Evolutionary conservation across 2,113 vertebrate species (phyloP).

Genomic region (Anguilla japonica): DNA sequence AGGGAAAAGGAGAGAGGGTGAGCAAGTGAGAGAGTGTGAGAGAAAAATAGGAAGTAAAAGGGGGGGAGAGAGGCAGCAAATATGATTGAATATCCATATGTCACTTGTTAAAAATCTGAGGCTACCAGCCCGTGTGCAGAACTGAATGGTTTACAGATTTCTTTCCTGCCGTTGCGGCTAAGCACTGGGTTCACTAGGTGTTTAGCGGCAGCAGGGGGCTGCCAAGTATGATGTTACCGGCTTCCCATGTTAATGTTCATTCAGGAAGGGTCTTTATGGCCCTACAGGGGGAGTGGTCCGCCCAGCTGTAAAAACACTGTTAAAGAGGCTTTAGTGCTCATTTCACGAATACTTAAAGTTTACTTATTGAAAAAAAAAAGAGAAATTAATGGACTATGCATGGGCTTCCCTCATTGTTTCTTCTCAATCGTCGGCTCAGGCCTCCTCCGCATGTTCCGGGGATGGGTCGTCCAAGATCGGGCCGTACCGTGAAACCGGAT

Average conservation of each 20-base stretch:
- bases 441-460: conserved; percentile 53
- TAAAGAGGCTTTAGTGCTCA: conserved; percentile 69
- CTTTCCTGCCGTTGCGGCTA: conserved; percentile 50
- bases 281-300: conserved; percentile 42
- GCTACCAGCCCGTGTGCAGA: conserved; percentile 34
- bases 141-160: conserved; percentile 45
- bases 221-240: conserved; percentile 71
- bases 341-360: conserved; percentile 68
- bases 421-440: conserved; percentile 46
- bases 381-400: conserved; percentile 61
- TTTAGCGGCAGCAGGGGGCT: conserved; percentile 58
- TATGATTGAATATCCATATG: conserved; percentile 56
- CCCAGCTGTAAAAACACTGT: conserved; percentile 72
- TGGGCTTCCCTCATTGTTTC: conserved; percentile 65
- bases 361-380: conserved; percentile 55
- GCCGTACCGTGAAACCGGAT: conserved; percentile 54
- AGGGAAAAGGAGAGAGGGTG: neutral
- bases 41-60: neutral
- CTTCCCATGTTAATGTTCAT: conserved; percentile 65
- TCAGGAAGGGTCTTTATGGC: conserved; percentile 69
- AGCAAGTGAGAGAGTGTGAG: neutral
- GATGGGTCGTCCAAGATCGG: conserved; percentile 34
- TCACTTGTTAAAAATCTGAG: conserved; percentile 48
- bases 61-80: neutral
- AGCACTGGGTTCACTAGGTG: conserved; percentile 63